A percentile compares a stretch with the other conserved stretches of the same genome.
phyloP scores from a whole-genome alignment of 2,797 vertebrate genomes.

The Scolopax rusticola region DNA sequence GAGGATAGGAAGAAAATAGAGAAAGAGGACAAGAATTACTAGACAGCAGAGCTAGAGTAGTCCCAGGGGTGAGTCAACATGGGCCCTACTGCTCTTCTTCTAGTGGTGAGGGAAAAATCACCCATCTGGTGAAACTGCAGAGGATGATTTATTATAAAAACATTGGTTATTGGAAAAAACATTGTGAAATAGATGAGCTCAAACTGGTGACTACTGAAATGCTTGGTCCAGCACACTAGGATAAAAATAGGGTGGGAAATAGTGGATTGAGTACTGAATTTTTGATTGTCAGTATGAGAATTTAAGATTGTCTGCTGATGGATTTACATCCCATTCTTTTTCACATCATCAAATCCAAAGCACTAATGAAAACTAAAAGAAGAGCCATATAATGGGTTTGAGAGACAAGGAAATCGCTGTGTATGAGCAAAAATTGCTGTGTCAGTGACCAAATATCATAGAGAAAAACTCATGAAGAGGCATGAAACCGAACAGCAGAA shows the following conservation, averaged over 20 bases:
- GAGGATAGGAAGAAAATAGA: background rate
- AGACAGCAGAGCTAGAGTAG: background rate
- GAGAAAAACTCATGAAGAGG: background rate
- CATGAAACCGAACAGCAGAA: background rate
- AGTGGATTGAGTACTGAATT: background rate
- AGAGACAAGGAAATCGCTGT: background rate
- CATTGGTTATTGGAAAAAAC: background rate
- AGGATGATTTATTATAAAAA: background rate
- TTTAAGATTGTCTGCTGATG: background rate
- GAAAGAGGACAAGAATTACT: background rate
- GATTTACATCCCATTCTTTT: background rate
- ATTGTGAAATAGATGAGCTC: background rate
- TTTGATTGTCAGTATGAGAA: background rate
- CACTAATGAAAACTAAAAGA: background rate
- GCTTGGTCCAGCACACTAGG: background rate
- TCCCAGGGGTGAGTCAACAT: background rate
- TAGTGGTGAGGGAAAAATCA: background rate
- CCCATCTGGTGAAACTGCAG: background rate
- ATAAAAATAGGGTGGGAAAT: background rate
- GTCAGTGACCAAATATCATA: background rate
- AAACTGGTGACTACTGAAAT: background rate
- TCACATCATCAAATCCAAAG: background rate
- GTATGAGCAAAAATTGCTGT: background rate
- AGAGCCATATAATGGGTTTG: background rate
- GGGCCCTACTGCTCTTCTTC: background rate